Percentiles rank a stretch among this genome's conserved stretches.
Conservation (phyloP, 2,888 invertebrate species). For the Tortricodes alternella region DNA sequence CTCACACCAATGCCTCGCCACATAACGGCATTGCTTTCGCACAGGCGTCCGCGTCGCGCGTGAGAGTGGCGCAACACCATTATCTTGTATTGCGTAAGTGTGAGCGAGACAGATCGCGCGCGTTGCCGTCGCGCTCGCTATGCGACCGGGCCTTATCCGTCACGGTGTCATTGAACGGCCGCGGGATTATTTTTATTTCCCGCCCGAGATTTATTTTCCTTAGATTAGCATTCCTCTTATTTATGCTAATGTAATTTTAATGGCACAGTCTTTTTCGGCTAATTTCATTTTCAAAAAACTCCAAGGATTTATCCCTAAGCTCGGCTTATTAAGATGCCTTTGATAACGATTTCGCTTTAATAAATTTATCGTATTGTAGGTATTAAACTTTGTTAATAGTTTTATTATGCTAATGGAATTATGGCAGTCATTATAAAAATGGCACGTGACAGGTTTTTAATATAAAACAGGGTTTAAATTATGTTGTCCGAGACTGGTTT, state of each 20-base stretch:
- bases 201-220: conserved; percentile 76
- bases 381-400: conserved; percentile 20
- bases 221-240: conserved; percentile 82
- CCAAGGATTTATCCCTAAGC: conserved; percentile 73
- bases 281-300: conserved; percentile 80
- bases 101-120: no score
- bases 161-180: conserved; percentile 64
- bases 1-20: no score
- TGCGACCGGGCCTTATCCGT: conserved; percentile 53
- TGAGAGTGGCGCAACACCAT: no score
- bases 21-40: no score
- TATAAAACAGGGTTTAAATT: background rate
- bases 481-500: no score
- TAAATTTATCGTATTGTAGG: conserved; percentile 64
- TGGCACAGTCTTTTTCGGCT: conserved; percentile 78
- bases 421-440: background rate
- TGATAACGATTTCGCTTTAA: conserved; percentile 65
- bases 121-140: no score
- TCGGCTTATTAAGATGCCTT: conserved; percentile 69
- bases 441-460: background rate
- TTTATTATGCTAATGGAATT: conserved; percentile 18
- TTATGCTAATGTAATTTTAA: conserved; percentile 83
- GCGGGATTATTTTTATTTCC: conserved; percentile 77
- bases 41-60: no score
- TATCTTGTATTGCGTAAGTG: no score